Base-by-base conservation (phyloP, 35 echinoderm and acorn worm genomes). In the Apostichopus japonicus region DNA sequence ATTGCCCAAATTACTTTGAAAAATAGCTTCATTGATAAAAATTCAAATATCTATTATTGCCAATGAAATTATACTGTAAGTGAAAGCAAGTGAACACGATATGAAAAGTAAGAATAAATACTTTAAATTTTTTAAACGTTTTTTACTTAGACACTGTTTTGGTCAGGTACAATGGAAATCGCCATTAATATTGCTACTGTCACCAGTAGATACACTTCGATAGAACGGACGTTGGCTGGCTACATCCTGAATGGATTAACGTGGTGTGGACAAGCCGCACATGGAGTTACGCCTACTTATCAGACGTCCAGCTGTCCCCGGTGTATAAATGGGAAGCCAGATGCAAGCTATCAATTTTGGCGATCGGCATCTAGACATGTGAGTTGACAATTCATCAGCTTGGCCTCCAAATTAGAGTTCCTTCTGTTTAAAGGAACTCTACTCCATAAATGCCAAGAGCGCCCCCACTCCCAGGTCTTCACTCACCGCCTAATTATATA, bases 131-230 rank as follows among this genome's bases (percentile, higher is more conserved):
- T 70, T 51, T 88, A 6, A 88, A 6, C 17, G 11, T 62, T 70
- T 52, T 67, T 10, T 72, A 13, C 51, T 51, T 56, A 90, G 88
- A 75, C 88, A 54, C 11, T 90, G 16, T 90, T 90, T 54, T 90
- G 88, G 88, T 90, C 88, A 54, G 88, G 88, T 53, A 90, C 88
- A 5, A 54, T 14, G 53, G 73, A 75, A 6, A 53, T 90, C 25
- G 65, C 88, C 16, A 19, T 90, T 78, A 90, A 90, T 56, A 10
- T 90, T 9, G 88, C 88, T 13, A 90, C 88, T 44, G 70, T 90
- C 0, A 90, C 88, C 4, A 76, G 71, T 78, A 14, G 65, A 11
- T 90, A 90, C 27, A 90, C 88, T 0, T 16, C 88, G 15, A 78
- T 90, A 55, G 88, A 90, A 78, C 16, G 88, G 11, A 90, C 88